Conservation (phyloP, 2,797 vertebrate species). For the Amphiprion clarkii region DNA sequence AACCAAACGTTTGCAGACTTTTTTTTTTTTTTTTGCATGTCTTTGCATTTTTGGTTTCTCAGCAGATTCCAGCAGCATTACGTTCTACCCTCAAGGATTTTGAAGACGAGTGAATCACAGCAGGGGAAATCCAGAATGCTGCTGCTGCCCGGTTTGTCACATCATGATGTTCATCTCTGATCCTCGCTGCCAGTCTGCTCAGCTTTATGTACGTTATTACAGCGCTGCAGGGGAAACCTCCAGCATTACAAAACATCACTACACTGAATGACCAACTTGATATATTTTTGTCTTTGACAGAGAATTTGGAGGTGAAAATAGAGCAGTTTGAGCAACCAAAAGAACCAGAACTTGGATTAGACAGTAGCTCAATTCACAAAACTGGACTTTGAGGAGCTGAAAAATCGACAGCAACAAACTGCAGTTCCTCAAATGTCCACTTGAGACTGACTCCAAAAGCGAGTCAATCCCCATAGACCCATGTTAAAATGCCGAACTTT, state of each 20-base stretch:
- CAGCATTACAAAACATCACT: not conserved
- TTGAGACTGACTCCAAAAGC: no score
- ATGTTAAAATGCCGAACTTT: no score
- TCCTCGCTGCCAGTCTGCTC: not conserved
- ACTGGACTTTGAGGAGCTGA: no score
- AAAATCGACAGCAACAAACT: no score
- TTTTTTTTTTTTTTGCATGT: not conserved
- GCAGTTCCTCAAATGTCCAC: no score
- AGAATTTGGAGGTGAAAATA: no score
- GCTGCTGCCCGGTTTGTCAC: not conserved
- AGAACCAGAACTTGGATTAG: no score
- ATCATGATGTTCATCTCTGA: not conserved
- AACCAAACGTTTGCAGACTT: not conserved
- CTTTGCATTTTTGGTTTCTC: not conserved
- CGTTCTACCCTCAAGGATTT: not conserved
- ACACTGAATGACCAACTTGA: no score
- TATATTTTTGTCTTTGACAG: no score
- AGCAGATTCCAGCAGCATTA: not conserved
- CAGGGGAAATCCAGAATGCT: conserved; percentile 1
- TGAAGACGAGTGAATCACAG: not conserved
- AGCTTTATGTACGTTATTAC: not conserved
- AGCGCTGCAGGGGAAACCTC: not conserved
- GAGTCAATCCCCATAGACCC: no score
- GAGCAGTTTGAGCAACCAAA: no score
- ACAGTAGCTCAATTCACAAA: no score